Evolutionary conservation across 2,797 vertebrate species (phyloP).

Genomic region (Saguinus oedipus): DNA sequence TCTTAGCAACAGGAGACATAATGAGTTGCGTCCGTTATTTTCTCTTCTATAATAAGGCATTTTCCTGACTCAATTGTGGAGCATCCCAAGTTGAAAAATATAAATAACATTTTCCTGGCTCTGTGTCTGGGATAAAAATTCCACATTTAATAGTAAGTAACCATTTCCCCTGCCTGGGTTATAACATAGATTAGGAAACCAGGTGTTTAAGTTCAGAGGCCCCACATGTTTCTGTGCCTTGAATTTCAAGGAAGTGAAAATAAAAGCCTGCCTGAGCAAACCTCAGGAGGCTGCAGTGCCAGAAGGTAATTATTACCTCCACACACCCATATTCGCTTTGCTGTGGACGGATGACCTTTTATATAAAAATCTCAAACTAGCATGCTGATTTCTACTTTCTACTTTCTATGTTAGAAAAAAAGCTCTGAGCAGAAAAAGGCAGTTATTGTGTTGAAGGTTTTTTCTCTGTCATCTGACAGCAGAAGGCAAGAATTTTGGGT

Average conservation of each 20-base stretch:
- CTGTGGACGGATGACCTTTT: neutral
- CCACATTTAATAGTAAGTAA: neutral
- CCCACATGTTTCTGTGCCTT: neutral
- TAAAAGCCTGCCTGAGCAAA: accelerated
- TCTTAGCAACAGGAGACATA: neutral
- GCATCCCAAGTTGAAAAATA: neutral
- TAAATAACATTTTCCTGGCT: neutral
- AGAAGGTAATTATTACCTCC: neutral
- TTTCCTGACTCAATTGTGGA: neutral
- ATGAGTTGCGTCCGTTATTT: accelerated
- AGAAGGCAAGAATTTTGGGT: neutral
- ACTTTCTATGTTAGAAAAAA: neutral
- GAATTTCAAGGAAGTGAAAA: neutral
- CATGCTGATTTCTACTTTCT: neutral
- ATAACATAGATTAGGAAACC: neutral
- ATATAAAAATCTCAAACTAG: neutral
- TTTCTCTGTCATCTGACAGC: neutral
- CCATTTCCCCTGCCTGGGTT: neutral
- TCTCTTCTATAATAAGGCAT: neutral
- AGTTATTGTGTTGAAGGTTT: neutral
- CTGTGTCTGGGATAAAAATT: neutral
- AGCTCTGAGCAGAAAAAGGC: neutral
- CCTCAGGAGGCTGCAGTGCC: accelerated
- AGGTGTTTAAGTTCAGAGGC: neutral
- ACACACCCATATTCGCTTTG: neutral